A percentile compares a stretch with the other conserved stretches of the same genome.
These are phyloP conservation scores for Trachemys scripta DNA, from an alignment of 2,113 vertebrate genomes.

Conservation along the genomic window DNA sequence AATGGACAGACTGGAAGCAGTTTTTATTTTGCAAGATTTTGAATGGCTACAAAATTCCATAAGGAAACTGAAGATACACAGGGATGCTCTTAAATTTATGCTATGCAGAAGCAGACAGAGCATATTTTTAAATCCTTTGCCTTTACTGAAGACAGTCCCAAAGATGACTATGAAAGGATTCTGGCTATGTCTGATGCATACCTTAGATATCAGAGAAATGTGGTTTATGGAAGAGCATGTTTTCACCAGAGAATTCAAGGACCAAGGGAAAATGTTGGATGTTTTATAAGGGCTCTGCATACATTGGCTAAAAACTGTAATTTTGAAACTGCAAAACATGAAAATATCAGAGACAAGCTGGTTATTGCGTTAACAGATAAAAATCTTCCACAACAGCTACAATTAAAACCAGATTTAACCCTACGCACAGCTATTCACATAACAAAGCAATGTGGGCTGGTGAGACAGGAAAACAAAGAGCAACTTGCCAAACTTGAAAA, in stretches of 20 bases:
- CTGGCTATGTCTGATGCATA: neutral
- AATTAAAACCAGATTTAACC: no score
- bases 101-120: no score
- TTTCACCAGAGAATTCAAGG: neutral
- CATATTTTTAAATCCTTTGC: neutral
- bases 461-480: no score
- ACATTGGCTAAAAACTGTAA: neutral
- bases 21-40: neutral
- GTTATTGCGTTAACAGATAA: no score
- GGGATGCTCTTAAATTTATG: no score
- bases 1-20: neutral
- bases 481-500: no score
- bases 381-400: no score
- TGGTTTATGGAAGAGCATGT: neutral
- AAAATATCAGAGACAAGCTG: neutral
- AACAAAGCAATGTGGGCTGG: no score
- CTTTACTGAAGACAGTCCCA: neutral
- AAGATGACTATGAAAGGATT: neutral
- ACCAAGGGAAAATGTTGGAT: neutral
- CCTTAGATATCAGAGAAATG: neutral
- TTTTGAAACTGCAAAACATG: neutral
- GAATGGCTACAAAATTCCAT: neutral
- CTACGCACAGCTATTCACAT: no score
- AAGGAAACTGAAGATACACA: neutral
- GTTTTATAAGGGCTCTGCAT: neutral